Percentiles rank a stretch among this genome's conserved stretches.
Conservation (phyloP, 1,140 invertebrate genomes). For the Drosophila jambulina region DNA sequence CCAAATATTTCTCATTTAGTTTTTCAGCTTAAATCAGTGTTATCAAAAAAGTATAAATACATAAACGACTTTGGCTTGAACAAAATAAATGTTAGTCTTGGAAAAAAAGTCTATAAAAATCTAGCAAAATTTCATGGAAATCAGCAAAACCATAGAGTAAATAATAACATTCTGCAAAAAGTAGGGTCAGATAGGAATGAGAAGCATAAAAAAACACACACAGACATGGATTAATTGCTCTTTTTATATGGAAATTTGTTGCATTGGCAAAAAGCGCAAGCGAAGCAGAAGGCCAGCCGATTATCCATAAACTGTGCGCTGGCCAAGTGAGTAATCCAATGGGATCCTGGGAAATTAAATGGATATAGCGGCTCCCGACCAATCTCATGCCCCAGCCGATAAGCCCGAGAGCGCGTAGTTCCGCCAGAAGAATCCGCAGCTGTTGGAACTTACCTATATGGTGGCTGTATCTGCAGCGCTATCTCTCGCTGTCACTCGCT, state of each 20-base stretch:
- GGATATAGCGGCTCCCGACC: not conserved
- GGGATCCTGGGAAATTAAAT: not conserved
- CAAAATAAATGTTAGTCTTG: not conserved
- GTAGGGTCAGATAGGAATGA: slow-evolving; percentile 5
- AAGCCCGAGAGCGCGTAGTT: not conserved
- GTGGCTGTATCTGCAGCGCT: slow-evolving; percentile 17
- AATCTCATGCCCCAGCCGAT: slow-evolving; percentile 8
- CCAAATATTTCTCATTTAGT: not conserved
- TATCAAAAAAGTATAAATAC: not conserved
- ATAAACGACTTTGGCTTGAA: not conserved
- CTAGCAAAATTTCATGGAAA: slow-evolving; percentile 26
- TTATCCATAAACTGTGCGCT: slow-evolving; percentile 7
- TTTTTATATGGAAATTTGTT: slow-evolving; percentile 48
- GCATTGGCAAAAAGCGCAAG: slow-evolving; percentile 36
- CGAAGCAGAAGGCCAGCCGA: slow-evolving; percentile 29
- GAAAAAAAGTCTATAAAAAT: slow-evolving; percentile 23
- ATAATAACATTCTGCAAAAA: slow-evolving; percentile 23
- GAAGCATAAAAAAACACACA: slow-evolving; percentile 19
- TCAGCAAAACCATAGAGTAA: slow-evolving; percentile 17
- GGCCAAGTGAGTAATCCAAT: slow-evolving; percentile 19
- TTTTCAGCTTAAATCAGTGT: not conserved
- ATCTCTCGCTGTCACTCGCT: slow-evolving; percentile 17
- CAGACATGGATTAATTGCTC: slow-evolving; percentile 44
- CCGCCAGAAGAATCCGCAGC: slow-evolving; percentile 5
- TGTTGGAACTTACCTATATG: slow-evolving; percentile 27